phyloP scores from a whole-genome alignment of 2,797 vertebrate species.

The Molossus alvarezi region DNA sequence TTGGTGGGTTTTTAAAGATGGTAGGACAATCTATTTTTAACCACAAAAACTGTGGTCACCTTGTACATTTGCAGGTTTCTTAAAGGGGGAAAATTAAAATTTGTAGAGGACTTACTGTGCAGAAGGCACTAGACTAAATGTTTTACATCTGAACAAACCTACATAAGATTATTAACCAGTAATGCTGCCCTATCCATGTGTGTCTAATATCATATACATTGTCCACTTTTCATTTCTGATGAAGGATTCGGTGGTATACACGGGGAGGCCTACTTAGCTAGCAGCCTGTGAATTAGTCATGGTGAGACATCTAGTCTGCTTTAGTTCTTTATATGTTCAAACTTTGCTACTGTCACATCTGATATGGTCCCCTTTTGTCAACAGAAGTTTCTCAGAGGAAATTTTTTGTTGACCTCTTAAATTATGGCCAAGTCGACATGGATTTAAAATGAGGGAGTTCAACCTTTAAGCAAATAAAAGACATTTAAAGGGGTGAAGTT shows the following conservation, averaged over 20 bases:
- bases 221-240: slow-evolving; percentile 41
- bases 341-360: background rate
- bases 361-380: background rate
- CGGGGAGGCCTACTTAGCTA: background rate
- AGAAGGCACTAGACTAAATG: background rate
- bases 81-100: background rate
- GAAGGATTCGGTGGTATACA: background rate
- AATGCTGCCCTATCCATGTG: background rate
- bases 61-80: background rate
- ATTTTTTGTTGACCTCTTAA: background rate
- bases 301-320: background rate
- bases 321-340: background rate
- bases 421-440: background rate
- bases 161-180: background rate
- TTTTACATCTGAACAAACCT: slow-evolving; percentile 13
- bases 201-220: background rate
- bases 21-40: background rate
- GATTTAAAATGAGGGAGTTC: slow-evolving; percentile 11
- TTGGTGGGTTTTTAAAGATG: background rate
- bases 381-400: background rate
- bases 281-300: background rate
- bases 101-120: background rate
- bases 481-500: background rate
- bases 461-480: background rate
- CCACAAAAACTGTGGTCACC: background rate